Base-by-base conservation (phyloP, 2,113 vertebrate genomes). In the Symphodus melops region DNA sequence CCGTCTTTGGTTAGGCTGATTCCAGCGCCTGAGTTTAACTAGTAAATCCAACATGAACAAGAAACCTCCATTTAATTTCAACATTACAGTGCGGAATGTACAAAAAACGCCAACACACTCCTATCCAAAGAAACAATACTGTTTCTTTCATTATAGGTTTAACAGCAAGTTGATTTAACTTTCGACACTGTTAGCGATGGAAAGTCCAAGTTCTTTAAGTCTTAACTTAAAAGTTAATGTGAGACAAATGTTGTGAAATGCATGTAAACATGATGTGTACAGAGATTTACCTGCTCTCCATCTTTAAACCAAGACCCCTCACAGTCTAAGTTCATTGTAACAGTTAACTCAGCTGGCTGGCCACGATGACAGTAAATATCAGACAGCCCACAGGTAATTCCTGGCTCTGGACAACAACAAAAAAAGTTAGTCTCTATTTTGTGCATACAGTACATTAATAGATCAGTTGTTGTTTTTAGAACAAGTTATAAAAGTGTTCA, bases 281-380 rank as follows among this genome's bases (percentile, higher is more conserved):
- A 41, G 0, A 11, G 17, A 16, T 56, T 75, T 87, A 97, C 96
- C 92, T 94, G 87, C 23, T 94, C 85, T 46, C 94, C 95, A 54
- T 96, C 93, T 82, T 96, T 96, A 70, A 92, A 94, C 96, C 96
- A 96, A 68, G 74, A 16, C 1, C 94, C 94, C 0, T 91, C 88
- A 14, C 92, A 72, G 4, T 94, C 80, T 0, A 42, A 79, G 54
- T 84, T 93, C 79, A 95, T 92, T 20, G 75, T 88, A 53, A 94
- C 95, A 14, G 64, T 89, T 9, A 96, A 85, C 46, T 92, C 79
- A 10, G 86, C 87, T 0, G 87, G 63, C 9, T 93, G 86, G 12
- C 94, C 95, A 65, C 85, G 92, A 49, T 79, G 67, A 48, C 88
- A 93, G 48, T 91, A 86, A 3, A 80, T 33, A 1, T 95, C 91